phyloP scores from a whole-genome alignment of 2,888 invertebrate species.

The Volucella bombylans region DNA sequence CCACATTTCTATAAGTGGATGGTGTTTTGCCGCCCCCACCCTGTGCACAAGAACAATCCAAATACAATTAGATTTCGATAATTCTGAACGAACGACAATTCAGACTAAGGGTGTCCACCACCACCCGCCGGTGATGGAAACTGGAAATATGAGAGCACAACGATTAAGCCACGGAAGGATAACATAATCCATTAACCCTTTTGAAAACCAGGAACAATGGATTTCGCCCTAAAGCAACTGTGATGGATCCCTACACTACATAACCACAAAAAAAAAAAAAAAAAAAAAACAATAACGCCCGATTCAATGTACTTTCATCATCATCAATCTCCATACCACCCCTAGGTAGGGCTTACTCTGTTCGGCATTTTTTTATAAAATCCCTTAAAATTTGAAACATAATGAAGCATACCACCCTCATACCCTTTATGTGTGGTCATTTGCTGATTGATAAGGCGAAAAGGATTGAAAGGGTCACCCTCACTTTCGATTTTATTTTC shows the following conservation, averaged over 20 bases:
- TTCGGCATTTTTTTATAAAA: slow-evolving; percentile 4
- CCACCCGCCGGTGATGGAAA: background rate
- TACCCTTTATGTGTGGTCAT: slow-evolving; percentile 64
- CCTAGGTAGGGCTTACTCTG: background rate
- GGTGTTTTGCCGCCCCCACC: background rate
- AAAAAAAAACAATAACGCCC: slow-evolving; percentile 6
- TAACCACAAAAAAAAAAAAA: too few species aligned
- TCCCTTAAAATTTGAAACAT: slow-evolving; percentile 58
- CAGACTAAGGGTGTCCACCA: background rate
- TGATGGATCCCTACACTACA: slow-evolving; percentile 18
- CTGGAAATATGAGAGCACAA: slow-evolving; percentile 46
- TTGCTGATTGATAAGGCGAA: slow-evolving; percentile 70
- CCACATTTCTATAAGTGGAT: slow-evolving; percentile 15
- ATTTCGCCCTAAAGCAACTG: slow-evolving; percentile 6
- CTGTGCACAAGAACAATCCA: slow-evolving; percentile 28
- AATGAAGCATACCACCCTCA: slow-evolving; percentile 66
- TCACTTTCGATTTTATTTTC: slow-evolving; percentile 65
- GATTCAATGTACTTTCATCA: slow-evolving; percentile 33
- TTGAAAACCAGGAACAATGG: slow-evolving; percentile 34
- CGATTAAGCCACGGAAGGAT: slow-evolving; percentile 12
- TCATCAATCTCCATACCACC: slow-evolving; percentile 47
- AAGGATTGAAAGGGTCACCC: slow-evolving; percentile 60
- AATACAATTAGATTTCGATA: slow-evolving; percentile 49
- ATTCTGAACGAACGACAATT: slow-evolving; percentile 15
- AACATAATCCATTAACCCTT: slow-evolving; percentile 59